phyloP scores from a whole-genome alignment of 1,140 invertebrate genomes.

The Drosophila sp. region DNA sequence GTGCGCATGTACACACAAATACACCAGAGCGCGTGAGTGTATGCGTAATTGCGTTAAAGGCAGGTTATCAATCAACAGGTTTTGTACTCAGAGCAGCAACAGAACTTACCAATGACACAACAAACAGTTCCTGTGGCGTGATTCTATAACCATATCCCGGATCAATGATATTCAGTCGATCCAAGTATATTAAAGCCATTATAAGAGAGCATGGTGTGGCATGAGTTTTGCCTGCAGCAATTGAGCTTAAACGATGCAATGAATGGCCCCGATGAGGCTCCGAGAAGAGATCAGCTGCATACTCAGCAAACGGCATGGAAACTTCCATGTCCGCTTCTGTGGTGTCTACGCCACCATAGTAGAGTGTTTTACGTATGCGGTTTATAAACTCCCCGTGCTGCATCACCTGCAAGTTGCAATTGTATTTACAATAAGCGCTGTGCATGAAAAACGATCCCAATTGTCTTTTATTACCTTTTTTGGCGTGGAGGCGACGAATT shows the following conservation, averaged over 20 bases:
- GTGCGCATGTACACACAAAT: conserved; percentile 10
- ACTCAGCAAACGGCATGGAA: conserved; percentile 86
- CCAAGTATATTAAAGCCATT: conserved; percentile 94
- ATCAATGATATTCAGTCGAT: conserved; percentile 92
- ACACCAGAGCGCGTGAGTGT: conserved; percentile 11
- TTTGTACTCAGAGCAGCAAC: conserved; percentile 2
- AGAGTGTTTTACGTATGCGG: conserved; percentile 93
- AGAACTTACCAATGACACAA: conserved; percentile 93
- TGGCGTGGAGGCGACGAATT: conserved; percentile 44
- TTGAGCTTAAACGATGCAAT: conserved; percentile 91
- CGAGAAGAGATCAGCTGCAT: conserved; percentile 93
- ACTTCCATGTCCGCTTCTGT: conserved; percentile 86
- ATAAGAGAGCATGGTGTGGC: conserved; percentile 94
- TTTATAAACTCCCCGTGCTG: conserved; percentile 90
- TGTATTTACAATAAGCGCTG: neutral
- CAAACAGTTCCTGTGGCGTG: conserved; percentile 94
- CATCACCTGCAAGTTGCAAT: conserved; percentile 64
- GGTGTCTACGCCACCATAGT: conserved; percentile 94
- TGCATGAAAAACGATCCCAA: neutral
- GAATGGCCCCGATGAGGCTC: conserved; percentile 89
- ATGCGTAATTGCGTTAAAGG: conserved; percentile 29
- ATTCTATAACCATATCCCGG: conserved; percentile 92
- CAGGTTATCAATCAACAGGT: conserved; percentile 70
- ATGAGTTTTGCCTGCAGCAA: conserved; percentile 92
- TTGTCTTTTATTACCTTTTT: conserved; percentile 49